A percentile compares a stretch with the other conserved stretches of the same genome.
Conservation (phyloP, 2,888 invertebrate species). For the Nomada hirtipes region DNA sequence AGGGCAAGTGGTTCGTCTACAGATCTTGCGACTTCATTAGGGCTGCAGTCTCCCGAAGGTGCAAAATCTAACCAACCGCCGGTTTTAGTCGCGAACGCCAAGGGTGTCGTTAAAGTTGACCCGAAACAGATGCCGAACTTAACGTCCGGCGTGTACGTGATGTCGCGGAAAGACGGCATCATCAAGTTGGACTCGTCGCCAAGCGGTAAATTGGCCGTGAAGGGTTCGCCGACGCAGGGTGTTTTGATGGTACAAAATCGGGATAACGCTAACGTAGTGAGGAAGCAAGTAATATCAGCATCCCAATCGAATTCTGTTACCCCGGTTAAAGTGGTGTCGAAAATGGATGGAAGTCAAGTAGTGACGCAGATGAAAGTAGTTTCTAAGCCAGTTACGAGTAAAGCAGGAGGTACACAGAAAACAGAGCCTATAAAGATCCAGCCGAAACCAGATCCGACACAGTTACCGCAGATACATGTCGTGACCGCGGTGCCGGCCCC, state of each 20-base stretch:
- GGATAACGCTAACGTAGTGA: conserved; percentile 76
- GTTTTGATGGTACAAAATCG: conserved; percentile 83
- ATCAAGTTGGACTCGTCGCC: conserved; percentile 89
- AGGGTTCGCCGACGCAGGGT: conserved; percentile 81
- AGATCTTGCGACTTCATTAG: conserved; percentile 84
- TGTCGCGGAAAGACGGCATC: conserved; percentile 91
- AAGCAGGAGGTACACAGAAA: conserved; percentile 73
- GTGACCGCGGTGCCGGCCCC: conserved; percentile 80
- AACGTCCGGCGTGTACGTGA: conserved; percentile 89
- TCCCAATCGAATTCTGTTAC: conserved; percentile 78
- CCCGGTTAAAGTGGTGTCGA: conserved; percentile 82
- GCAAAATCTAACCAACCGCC: conserved; percentile 78
- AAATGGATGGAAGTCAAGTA: conserved; percentile 82
- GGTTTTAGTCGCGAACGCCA: conserved; percentile 86
- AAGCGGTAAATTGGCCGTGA: conserved; percentile 84
- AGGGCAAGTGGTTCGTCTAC: conserved; percentile 82
- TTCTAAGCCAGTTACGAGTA: conserved; percentile 73
- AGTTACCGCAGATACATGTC: conserved; percentile 82
- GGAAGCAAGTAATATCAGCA: conserved; percentile 81
- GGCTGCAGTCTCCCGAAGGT: conserved; percentile 74
- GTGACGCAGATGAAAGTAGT: conserved; percentile 83
- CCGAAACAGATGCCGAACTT: conserved; percentile 89
- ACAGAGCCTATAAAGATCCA: conserved; percentile 82
- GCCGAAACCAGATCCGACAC: conserved; percentile 82
- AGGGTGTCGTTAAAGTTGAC: conserved; percentile 91